phyloP scores from a whole-genome alignment of 2,888 invertebrate genomes.

The Cetonia aurata region DNA sequence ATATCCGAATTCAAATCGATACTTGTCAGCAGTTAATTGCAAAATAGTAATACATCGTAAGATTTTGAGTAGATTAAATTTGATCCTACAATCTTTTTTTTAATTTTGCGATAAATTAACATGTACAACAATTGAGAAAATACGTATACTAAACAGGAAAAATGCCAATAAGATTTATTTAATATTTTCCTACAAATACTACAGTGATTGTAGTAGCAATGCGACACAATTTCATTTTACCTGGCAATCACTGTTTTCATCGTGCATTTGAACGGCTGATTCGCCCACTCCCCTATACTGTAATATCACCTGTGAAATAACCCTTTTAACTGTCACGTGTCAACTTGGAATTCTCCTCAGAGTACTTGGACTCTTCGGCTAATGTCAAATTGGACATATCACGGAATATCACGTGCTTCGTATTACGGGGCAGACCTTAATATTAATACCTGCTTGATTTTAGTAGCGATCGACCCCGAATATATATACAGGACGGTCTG shows the following conservation, averaged over 20 bases:
- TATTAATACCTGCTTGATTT: slow-evolving; percentile 36
- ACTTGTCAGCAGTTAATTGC: too few species aligned
- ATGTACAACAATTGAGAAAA: too few species aligned
- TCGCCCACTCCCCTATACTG: slow-evolving; percentile 27
- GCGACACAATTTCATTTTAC: not conserved
- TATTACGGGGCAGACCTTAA: slow-evolving; percentile 39
- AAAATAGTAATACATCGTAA: too few species aligned
- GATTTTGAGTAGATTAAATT: too few species aligned
- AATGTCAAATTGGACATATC: slow-evolving; percentile 59
- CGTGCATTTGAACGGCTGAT: slow-evolving; percentile 11
- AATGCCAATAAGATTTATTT: too few species aligned
- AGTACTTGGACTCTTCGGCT: slow-evolving; percentile 58
- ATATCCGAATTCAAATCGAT: too few species aligned
- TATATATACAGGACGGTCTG: too few species aligned
- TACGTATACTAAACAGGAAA: too few species aligned
- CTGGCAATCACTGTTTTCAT: slow-evolving; percentile 10
- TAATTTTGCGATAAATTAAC: too few species aligned
- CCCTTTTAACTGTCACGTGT: slow-evolving; percentile 64
- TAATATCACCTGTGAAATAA: slow-evolving; percentile 52
- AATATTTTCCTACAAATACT: too few species aligned
- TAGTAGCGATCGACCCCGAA: slow-evolving; percentile 1
- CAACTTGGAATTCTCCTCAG: slow-evolving; percentile 60
- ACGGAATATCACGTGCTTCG: slow-evolving; percentile 44
- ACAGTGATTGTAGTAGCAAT: too few species aligned
- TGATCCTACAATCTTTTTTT: too few species aligned